Percentiles rank a stretch among this genome's conserved stretches.
Conservation (phyloP, 1,140 invertebrate species). For the Neotoxoptera formosana region DNA sequence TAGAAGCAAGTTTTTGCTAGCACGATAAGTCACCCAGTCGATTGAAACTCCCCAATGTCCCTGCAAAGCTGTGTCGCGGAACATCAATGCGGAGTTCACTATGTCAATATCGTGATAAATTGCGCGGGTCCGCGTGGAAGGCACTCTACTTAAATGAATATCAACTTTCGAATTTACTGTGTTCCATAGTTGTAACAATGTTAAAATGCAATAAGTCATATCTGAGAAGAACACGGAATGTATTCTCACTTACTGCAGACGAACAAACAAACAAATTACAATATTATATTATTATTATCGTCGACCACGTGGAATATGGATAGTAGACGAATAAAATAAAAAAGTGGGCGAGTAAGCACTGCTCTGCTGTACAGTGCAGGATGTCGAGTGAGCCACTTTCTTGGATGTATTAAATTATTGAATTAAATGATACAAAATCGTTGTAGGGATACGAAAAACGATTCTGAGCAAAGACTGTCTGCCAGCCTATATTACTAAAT, state of each 20-base stretch:
- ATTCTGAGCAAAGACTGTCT: no score
- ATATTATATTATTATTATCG: not conserved
- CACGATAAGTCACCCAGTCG: not conserved
- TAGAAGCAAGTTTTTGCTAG: no score
- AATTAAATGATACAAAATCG: no score
- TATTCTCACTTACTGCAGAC: not conserved
- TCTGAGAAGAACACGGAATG: no score
- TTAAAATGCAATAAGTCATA: not conserved
- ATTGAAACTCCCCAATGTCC: constrained; percentile 1
- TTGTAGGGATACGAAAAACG: no score
- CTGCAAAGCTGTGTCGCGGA: not conserved
- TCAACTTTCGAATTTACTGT: constrained; percentile 22
- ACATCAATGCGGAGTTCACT: constrained; percentile 1
- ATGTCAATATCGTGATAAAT: constrained; percentile 11
- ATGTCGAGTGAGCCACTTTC: no score
- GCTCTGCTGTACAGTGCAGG: no score
- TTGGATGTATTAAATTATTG: no score
- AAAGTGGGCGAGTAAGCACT: no score
- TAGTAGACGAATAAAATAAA: no score
- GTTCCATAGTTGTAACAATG: not conserved
- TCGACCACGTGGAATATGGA: no score
- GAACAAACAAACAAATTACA: not conserved
- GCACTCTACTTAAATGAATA: constrained; percentile 32
- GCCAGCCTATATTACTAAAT: no score
- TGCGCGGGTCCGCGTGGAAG: not conserved